Conservation (phyloP, 2,113 vertebrate species). For the Pontoporia blainvillei region DNA sequence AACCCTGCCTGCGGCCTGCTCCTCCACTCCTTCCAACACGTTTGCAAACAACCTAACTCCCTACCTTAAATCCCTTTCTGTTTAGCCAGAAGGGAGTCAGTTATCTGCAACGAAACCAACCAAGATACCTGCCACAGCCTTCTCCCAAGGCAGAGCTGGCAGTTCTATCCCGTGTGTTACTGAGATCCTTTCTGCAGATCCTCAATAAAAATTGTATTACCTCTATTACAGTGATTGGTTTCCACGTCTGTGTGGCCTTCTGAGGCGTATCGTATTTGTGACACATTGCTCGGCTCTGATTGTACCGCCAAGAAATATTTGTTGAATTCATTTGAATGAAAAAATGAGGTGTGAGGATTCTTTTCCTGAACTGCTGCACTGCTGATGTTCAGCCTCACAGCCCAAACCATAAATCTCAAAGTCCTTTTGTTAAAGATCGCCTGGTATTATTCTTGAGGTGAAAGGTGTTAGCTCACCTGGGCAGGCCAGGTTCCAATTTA, state of each 20-base stretch:
- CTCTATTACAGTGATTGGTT: constrained; percentile 60
- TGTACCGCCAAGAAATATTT: constrained; percentile 43
- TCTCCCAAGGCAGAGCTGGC: not conserved
- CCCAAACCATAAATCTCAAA: constrained; percentile 55
- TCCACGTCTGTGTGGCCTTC: constrained; percentile 61
- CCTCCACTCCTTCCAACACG: not conserved
- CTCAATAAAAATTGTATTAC: constrained; percentile 65
- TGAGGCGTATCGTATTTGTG: constrained; percentile 27
- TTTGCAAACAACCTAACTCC: not conserved
- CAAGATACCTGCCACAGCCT: not conserved
- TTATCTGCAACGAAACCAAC: constrained; percentile 13
- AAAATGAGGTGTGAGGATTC: constrained; percentile 69
- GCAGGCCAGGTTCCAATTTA: constrained; percentile 56
- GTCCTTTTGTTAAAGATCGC: constrained; percentile 12
- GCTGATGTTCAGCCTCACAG: constrained; percentile 25
- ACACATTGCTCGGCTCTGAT: constrained; percentile 38
- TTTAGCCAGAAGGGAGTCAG: not conserved
- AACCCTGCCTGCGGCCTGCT: not conserved
- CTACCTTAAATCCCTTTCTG: not conserved
- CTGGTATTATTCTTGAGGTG: constrained; percentile 43
- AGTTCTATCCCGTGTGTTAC: constrained; percentile 44
- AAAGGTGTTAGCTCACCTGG: constrained; percentile 52
- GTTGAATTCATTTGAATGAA: constrained; percentile 67
- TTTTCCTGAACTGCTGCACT: constrained; percentile 34
- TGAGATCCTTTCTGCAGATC: constrained; percentile 49